Conservation (phyloP, 1,140 invertebrate species). For the Drosophila yakuba region DNA sequence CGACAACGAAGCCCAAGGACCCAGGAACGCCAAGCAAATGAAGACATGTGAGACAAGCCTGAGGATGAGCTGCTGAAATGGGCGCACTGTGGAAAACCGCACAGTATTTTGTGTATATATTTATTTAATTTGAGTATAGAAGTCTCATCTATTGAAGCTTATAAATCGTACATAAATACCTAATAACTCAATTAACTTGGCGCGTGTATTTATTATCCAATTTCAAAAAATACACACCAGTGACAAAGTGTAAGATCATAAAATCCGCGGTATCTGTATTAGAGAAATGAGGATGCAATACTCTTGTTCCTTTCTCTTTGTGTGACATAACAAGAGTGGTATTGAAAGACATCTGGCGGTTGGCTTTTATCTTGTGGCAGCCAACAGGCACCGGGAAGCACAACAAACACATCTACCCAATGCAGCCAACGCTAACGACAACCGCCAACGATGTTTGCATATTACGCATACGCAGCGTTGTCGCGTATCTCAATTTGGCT, state of each 20-base stretch:
- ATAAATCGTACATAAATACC: no score
- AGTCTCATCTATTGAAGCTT: no score
- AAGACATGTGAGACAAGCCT: conserved; percentile 43
- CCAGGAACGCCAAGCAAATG: conserved; percentile 51
- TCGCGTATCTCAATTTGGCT: conserved; percentile 55
- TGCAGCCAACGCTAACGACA: conserved; percentile 27
- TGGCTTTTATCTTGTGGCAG: conserved; percentile 34
- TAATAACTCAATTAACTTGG: no score
- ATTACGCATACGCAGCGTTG: conserved; percentile 73
- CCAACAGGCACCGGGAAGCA: conserved; percentile 11
- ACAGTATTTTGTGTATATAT: not conserved
- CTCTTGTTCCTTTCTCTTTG: conserved; percentile 5
- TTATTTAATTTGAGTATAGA: no score
- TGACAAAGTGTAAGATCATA: not conserved
- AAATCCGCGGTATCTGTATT: not conserved
- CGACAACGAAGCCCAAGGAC: conserved; percentile 28
- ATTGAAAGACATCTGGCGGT: conserved; percentile 33
- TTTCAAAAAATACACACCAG: no score
- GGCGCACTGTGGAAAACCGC: not conserved
- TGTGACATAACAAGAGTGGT: conserved; percentile 13
- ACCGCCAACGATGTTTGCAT: conserved; percentile 42
- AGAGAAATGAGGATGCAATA: no score
- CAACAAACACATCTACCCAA: conserved; percentile 6
- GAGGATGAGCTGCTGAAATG: not conserved
- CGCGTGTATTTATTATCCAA: no score